Conservation (phyloP, 2,797 vertebrate species). For the Pteropus rufus region DNA sequence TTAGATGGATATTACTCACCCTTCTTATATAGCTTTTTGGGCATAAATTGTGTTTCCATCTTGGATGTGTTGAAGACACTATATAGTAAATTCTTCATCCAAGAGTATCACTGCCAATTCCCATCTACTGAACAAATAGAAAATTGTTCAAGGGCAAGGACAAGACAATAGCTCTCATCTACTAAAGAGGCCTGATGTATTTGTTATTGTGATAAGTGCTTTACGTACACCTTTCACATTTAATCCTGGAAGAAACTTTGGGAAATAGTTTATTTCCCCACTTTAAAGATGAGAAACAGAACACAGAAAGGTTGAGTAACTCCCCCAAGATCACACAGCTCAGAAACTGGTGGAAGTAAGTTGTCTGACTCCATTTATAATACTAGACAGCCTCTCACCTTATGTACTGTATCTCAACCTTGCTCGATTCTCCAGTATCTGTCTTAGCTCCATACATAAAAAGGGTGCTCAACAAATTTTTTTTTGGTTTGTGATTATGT, state of each 20-base stretch:
- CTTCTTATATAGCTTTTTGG: background rate
- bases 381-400: background rate
- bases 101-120: background rate
- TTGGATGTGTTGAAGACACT: background rate
- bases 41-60: background rate
- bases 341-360: background rate
- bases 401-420: rapidly evolving
- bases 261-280: background rate
- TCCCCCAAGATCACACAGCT: background rate
- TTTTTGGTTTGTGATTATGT: background rate
- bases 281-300: background rate
- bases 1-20: background rate
- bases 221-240: background rate
- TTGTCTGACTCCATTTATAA: background rate
- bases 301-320: background rate
- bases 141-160: background rate
- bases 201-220: background rate
- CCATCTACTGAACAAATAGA: background rate
- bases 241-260: background rate
- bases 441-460: background rate
- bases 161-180: background rate
- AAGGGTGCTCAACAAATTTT: background rate
- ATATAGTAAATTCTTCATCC: background rate
- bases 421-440: background rate
- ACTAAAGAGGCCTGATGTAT: background rate